These are phyloP conservation scores for Melanotaenia trifasciata DNA, from an alignment of 2,797 vertebrate genomes.

Conservation along the genomic window DNA sequence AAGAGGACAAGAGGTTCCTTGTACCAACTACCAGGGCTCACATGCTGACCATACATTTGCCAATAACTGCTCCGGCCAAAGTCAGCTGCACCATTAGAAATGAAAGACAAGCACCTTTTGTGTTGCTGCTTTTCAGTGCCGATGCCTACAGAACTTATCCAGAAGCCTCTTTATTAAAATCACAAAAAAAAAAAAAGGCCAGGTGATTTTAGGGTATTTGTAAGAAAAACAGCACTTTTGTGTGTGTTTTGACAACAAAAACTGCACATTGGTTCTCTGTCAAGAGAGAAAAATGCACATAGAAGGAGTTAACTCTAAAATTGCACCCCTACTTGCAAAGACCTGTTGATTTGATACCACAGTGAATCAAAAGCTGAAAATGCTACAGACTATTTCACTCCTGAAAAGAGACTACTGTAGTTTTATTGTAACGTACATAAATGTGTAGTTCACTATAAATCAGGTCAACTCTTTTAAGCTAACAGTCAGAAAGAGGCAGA, in stretches of 20 bases:
- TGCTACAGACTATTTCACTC: neutral
- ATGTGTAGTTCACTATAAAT: neutral
- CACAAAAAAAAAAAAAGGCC: slow-evolving; percentile 11
- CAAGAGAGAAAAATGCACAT: slow-evolving; percentile 10
- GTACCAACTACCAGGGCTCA: slow-evolving; percentile 40
- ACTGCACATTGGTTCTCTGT: neutral
- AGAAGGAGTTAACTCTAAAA: neutral
- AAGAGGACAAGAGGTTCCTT: slow-evolving; percentile 57
- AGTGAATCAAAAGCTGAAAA: neutral
- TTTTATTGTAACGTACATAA: neutral
- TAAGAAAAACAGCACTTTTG: neutral
- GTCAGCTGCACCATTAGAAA: slow-evolving; percentile 35
- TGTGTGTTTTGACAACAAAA: neutral
- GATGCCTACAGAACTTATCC: slow-evolving; percentile 20
- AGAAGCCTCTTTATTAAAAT: slow-evolving; percentile 12
- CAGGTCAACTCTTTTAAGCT: neutral
- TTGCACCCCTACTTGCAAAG: neutral
- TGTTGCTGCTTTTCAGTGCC: slow-evolving; percentile 28
- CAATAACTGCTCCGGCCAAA: slow-evolving; percentile 28
- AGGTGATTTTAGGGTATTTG: neutral
- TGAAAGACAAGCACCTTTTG: slow-evolving; percentile 48
- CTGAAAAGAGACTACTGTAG: neutral
- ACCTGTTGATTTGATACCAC: neutral
- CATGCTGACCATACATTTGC: slow-evolving; percentile 31
- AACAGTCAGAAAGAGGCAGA: neutral